A percentile compares a stretch with the other conserved stretches of the same genome.
These are phyloP conservation scores for Otolemur crassicaudatus DNA, from an alignment of 2,797 vertebrate species.

Conservation along the genomic window DNA sequence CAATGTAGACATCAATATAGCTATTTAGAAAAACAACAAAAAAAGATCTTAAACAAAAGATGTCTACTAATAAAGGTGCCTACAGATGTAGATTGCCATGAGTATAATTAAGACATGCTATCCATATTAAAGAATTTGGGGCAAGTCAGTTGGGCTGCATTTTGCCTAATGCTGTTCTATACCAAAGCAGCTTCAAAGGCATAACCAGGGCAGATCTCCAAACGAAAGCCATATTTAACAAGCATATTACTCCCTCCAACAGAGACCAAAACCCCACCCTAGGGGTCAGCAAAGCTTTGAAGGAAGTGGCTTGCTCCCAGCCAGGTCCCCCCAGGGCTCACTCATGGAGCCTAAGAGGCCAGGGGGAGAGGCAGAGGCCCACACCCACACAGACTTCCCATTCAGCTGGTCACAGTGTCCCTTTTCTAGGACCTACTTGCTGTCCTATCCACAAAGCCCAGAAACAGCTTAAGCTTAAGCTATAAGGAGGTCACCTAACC, in stretches of 20 bases:
- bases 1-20: background rate
- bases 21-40: background rate
- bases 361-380: background rate
- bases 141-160: background rate
- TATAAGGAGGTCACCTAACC: background rate
- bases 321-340: background rate
- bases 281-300: background rate
- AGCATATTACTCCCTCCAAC: background rate
- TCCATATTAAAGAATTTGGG: background rate
- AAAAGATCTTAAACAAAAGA: background rate
- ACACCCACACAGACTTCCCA: background rate
- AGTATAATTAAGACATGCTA: slow-evolving; percentile 8
- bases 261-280: background rate
- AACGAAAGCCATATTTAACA: background rate
- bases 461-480: background rate
- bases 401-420: background rate
- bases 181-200: background rate
- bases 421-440: background rate
- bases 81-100: background rate
- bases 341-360: accelerated
- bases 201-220: background rate
- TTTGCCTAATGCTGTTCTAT: slow-evolving; percentile 21
- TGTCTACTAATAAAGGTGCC: background rate
- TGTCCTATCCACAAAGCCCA: background rate
- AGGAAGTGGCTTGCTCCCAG: background rate